phyloP scores from a whole-genome alignment of 53 echinoderm and acorn worm genomes.

The Apostichopus leukothele region DNA sequence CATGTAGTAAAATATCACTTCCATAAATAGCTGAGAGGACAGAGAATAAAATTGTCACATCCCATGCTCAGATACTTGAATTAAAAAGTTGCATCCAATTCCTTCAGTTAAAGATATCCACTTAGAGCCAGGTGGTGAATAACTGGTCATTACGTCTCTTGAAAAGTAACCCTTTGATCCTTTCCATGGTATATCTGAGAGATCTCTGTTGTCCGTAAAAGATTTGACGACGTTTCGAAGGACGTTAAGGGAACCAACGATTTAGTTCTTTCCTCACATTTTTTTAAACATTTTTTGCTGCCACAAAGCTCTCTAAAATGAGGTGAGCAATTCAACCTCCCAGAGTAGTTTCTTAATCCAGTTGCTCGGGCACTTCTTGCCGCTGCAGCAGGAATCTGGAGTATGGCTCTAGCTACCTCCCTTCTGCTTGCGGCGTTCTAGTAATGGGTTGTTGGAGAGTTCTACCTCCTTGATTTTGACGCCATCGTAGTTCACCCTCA shows the following conservation, averaged over 20 bases:
- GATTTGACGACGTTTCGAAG: too few relatives aligned
- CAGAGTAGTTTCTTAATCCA: not conserved
- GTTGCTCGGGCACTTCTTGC: not conserved
- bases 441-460: constrained; percentile 77
- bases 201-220: too few relatives aligned
- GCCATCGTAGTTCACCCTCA: constrained; percentile 93
- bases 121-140: not conserved
- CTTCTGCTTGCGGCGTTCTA: constrained; percentile 79
- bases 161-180: too few relatives aligned
- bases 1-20: not conserved
- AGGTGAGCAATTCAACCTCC: too few relatives aligned
- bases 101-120: not conserved
- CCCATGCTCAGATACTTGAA: not conserved
- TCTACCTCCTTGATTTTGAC: constrained; percentile 84
- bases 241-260: too few relatives aligned
- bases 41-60: not conserved
- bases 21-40: not conserved
- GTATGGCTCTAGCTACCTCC: constrained; percentile 11
- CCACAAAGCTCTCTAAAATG: too few relatives aligned
- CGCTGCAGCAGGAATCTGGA: not conserved
- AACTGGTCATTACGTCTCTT: not conserved
- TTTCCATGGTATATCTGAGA: too few relatives aligned
- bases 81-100: not conserved
- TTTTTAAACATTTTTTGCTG: too few relatives aligned
- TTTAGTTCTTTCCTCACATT: too few relatives aligned